Evolutionary conservation across 2,888 invertebrate genomes (phyloP).

Genomic region (Lobophora halterata): DNA sequence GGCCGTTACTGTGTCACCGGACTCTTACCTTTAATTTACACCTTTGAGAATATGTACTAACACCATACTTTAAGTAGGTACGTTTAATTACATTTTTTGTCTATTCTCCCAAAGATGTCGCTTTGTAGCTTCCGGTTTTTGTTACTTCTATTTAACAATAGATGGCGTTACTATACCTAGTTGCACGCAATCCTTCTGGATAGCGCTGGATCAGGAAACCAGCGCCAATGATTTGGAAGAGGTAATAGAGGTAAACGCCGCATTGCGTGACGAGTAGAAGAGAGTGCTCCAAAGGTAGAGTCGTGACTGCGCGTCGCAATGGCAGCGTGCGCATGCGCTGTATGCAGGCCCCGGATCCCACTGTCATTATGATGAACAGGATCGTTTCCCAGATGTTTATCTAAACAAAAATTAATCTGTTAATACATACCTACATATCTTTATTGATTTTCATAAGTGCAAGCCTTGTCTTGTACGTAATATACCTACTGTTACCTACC

Average conservation of each 20-base stretch:
- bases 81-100: too few species aligned
- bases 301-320: conserved; percentile 51
- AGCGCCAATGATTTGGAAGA: conserved; percentile 88
- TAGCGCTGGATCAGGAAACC: conserved; percentile 76
- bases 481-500: too few species aligned
- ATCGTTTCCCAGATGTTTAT: conserved; percentile 81
- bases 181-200: conserved; percentile 59
- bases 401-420: conserved; percentile 61
- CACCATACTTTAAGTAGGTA: too few species aligned
- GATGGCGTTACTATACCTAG: conserved; percentile 50
- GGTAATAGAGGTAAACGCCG: conserved; percentile 88
- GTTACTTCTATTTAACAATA: too few species aligned
- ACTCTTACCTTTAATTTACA: too few species aligned
- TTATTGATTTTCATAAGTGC: too few species aligned
- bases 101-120: too few species aligned
- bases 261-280: conserved; percentile 89
- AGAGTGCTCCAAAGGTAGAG: conserved; percentile 83
- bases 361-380: conserved; percentile 65
- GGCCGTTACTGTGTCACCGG: too few species aligned
- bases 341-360: conserved; percentile 65
- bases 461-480: too few species aligned
- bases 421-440: too few species aligned
- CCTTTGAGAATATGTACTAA: too few species aligned
- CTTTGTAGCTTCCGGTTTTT: too few species aligned
- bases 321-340: conserved; percentile 65